Conservation (phyloP, 2,113 vertebrate genomes). For the Plectropomus leopardus region DNA sequence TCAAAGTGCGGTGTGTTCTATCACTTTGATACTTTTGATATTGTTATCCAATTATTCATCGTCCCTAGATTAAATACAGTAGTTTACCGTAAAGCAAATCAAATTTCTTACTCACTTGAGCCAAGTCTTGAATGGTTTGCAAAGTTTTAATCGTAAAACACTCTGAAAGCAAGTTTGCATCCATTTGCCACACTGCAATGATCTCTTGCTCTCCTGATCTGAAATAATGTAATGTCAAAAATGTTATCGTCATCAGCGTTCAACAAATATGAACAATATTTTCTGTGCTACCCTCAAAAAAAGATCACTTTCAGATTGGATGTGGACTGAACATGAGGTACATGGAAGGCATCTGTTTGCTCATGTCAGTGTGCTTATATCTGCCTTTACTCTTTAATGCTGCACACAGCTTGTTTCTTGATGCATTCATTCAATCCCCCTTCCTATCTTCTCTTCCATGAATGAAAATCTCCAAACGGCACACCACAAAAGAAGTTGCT, state of each 20-base stretch:
- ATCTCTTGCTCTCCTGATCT: slow-evolving; percentile 18
- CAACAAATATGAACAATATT: slow-evolving; percentile 23
- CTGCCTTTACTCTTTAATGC: slow-evolving; percentile 41
- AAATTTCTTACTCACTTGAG: slow-evolving; percentile 22
- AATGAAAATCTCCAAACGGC: slow-evolving; percentile 65
- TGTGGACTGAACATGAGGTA: slow-evolving; percentile 5
- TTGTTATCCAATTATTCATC: slow-evolving; percentile 30
- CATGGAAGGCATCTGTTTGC: slow-evolving; percentile 15
- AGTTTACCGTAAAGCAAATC: slow-evolving; percentile 11
- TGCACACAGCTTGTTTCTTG: slow-evolving; percentile 38
- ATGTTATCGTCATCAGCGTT: neutral
- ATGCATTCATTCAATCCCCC: slow-evolving; percentile 48
- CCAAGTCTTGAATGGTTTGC: slow-evolving; percentile 5
- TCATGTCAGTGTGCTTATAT: slow-evolving; percentile 29
- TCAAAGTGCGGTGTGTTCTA: slow-evolving; percentile 9
- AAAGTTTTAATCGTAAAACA: neutral
- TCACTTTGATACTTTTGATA: slow-evolving; percentile 10
- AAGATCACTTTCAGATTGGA: slow-evolving; percentile 22
- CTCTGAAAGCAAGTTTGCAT: slow-evolving; percentile 21
- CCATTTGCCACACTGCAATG: slow-evolving; percentile 15
- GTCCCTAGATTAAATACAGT: neutral
- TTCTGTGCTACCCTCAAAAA: slow-evolving; percentile 5
- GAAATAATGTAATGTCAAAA: slow-evolving; percentile 7
- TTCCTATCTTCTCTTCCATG: slow-evolving; percentile 51
- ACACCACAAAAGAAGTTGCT: slow-evolving; percentile 64